These are phyloP conservation scores for Drosophila nr. perissopoda DNA, from an alignment of 2,888 invertebrate species.

Conservation along the genomic window DNA sequence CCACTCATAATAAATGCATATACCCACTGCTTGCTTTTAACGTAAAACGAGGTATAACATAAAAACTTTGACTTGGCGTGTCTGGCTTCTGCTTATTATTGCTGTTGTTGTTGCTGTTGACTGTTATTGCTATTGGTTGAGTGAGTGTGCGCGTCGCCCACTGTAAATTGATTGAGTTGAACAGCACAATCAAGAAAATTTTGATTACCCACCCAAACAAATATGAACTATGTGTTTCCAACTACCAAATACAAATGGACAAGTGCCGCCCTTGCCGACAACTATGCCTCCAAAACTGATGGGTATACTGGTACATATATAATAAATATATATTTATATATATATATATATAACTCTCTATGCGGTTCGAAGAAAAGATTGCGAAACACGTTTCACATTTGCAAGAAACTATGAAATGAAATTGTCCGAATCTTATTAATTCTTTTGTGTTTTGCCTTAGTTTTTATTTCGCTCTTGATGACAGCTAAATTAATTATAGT, in stretches of 20 bases:
- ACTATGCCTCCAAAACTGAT: conserved; percentile 5
- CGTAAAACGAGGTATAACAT: conserved; percentile 11
- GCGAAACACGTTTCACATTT: conserved; percentile 58
- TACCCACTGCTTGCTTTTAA: not conserved
- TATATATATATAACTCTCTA: not conserved
- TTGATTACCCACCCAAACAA: conserved; percentile 45
- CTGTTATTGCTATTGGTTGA: conserved; percentile 42
- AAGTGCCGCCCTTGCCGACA: conserved; percentile 31
- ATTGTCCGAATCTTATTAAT: conserved; percentile 42
- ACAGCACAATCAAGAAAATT: conserved; percentile 45
- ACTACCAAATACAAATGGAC: conserved; percentile 34
- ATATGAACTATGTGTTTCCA: conserved; percentile 42
- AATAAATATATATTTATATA: not conserved
- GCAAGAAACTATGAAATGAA: conserved; percentile 31
- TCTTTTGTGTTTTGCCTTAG: conserved; percentile 31
- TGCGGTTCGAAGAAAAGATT: conserved; percentile 24
- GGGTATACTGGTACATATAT: not conserved
- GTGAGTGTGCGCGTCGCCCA: conserved; percentile 48
- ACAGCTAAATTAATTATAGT: conserved; percentile 56
- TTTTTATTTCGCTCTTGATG: conserved; percentile 51
- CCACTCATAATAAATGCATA: not conserved
- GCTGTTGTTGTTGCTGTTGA: conserved; percentile 20
- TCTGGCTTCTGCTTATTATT: conserved; percentile 9
- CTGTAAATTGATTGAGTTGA: conserved; percentile 51
- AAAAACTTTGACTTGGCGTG: conserved; percentile 22